Conservation (phyloP, 1,140 invertebrate species). For the Teleopsis dalmanni region DNA sequence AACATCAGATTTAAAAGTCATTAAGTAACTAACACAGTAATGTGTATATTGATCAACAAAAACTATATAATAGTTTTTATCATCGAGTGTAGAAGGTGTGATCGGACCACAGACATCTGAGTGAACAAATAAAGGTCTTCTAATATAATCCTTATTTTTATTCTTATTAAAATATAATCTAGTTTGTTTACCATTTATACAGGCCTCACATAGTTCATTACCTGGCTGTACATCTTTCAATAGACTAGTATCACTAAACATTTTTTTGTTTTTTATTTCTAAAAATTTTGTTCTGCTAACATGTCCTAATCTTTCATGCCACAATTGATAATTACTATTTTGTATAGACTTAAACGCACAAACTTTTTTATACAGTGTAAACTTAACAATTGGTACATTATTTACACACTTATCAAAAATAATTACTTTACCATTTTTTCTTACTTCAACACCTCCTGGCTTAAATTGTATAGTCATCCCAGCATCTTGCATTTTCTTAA, state of each 20-base stretch:
- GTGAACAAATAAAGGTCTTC: conserved; percentile 40
- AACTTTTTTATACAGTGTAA: conserved; percentile 18
- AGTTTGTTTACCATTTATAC: conserved; percentile 45
- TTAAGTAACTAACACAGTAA: conserved; percentile 21
- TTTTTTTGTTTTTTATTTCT: conserved; percentile 28
- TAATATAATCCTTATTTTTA: conserved; percentile 29
- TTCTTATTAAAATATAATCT: conserved; percentile 37
- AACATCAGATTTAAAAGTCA: conserved; percentile 33
- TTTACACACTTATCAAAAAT: conserved; percentile 12
- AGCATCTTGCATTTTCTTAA: conserved; percentile 14
- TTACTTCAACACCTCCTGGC: conserved; percentile 21
- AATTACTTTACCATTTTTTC: conserved; percentile 11
- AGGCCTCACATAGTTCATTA: conserved; percentile 43
- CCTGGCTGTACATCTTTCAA: conserved; percentile 22
- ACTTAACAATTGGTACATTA: conserved; percentile 15
- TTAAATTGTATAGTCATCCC: conserved; percentile 14
- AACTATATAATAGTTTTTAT: conserved; percentile 26
- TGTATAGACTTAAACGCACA: conserved; percentile 9
- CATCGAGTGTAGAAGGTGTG: conserved; percentile 29
- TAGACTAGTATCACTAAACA: conserved; percentile 30
- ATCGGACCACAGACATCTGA: conserved; percentile 46
- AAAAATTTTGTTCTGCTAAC: conserved; percentile 34
- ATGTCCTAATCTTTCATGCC: conserved; percentile 39
- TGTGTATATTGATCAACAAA: conserved; percentile 15
- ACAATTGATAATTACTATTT: conserved; percentile 31